A percentile compares a stretch with the other conserved stretches of the same genome.
These are phyloP conservation scores for Premnoplex brunnescens DNA, from an alignment of 2,797 vertebrate genomes.

Conservation along the genomic window DNA sequence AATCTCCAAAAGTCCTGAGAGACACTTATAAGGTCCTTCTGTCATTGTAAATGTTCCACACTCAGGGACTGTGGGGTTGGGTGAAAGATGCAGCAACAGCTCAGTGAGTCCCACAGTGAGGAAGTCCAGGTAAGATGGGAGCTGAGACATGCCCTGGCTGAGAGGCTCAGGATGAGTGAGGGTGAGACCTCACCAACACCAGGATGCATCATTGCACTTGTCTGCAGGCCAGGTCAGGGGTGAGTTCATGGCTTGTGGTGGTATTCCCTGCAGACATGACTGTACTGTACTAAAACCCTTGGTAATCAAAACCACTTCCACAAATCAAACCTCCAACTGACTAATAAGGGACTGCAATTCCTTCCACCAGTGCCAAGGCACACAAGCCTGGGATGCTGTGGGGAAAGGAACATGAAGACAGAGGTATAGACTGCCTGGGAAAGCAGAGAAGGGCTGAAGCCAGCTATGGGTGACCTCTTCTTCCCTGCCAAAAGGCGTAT, in stretches of 20 bases:
- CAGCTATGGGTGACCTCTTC: not conserved
- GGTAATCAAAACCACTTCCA: not conserved
- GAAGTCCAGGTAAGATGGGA: not conserved
- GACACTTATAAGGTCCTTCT: not conserved
- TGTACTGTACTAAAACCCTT: not conserved
- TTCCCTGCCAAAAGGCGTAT: not conserved
- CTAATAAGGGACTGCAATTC: not conserved
- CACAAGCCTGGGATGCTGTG: not conserved
- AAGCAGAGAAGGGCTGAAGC: not conserved
- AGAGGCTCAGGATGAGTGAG: not conserved
- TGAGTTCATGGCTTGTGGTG: not conserved
- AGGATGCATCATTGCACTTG: rapidly evolving
- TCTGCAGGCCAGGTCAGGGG: not conserved
- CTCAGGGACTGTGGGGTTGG: rapidly evolving
- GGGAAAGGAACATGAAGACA: not conserved
- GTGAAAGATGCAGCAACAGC: not conserved
- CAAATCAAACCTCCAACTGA: not conserved
- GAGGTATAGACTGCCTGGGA: not conserved
- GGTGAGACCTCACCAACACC: rapidly evolving
- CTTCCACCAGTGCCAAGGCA: not conserved
- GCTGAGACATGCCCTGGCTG: not conserved
- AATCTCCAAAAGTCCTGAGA: not conserved
- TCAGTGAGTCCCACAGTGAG: not conserved
- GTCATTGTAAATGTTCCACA: not conserved
- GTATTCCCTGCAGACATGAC: not conserved